phyloP scores from a whole-genome alignment of 2,113 vertebrate genomes.

The Heterotilapia buettikoferi region DNA sequence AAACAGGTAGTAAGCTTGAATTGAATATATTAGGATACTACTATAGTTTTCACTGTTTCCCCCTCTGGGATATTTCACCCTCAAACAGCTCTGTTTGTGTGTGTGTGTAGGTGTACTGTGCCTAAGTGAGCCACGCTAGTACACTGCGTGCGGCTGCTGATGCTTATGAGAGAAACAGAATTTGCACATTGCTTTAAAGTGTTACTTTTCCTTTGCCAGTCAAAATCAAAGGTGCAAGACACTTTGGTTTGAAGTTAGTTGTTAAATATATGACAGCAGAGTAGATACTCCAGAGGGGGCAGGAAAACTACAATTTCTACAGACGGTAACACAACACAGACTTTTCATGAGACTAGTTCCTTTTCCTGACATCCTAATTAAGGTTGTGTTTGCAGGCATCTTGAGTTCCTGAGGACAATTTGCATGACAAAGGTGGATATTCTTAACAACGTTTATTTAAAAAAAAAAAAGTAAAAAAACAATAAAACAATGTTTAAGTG shows the following conservation, averaged over 20 bases:
- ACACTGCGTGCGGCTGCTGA: background rate
- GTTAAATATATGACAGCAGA: constrained; percentile 29
- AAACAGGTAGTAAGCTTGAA: background rate
- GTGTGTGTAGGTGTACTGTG: background rate
- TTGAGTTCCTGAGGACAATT: background rate
- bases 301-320: background rate
- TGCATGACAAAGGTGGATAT: background rate
- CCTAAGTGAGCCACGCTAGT: background rate
- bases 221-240: constrained; percentile 33
- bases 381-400: background rate
- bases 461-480: background rate
- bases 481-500: background rate
- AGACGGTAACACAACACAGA: background rate
- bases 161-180: background rate
- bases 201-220: constrained; percentile 7
- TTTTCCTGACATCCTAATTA: background rate
- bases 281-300: background rate
- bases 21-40: background rate
- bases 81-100: background rate
- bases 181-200: constrained; percentile 25
- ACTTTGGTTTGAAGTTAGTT: constrained; percentile 22
- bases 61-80: background rate
- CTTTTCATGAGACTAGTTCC: background rate
- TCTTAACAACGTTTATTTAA: background rate
- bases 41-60: background rate